phyloP scores from a whole-genome alignment of 2,113 vertebrate species.

The Australoheros scitulus region DNA sequence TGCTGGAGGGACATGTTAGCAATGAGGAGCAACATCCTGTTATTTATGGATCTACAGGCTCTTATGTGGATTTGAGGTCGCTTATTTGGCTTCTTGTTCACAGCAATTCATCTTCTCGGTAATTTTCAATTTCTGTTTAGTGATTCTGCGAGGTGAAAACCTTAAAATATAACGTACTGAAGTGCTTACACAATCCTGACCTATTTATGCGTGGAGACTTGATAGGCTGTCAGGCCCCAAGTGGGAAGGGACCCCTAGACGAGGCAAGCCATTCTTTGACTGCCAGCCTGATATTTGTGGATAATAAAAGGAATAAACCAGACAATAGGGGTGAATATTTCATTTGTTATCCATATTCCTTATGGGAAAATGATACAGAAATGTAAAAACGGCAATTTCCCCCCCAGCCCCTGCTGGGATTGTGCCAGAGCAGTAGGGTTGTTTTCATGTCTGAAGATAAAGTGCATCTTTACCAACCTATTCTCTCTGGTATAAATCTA shows the following conservation, averaged over 20 bases:
- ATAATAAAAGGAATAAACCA: constrained; percentile 88
- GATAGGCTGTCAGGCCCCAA: constrained; percentile 82
- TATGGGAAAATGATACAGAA: constrained; percentile 84
- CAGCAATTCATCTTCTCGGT: constrained; percentile 16
- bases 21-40: constrained; percentile 30
- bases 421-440: constrained; percentile 63
- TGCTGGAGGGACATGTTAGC: neutral
- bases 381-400: constrained; percentile 84
- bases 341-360: constrained; percentile 88
- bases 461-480: constrained; percentile 72
- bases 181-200: constrained; percentile 75
- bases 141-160: constrained; percentile 66
- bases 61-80: constrained; percentile 43
- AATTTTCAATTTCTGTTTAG: constrained; percentile 74
- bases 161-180: constrained; percentile 79
- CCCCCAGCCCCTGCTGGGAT: constrained; percentile 75
- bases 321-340: constrained; percentile 85
- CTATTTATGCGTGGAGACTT: constrained; percentile 80
- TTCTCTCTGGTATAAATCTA: constrained; percentile 72
- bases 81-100: constrained; percentile 40
- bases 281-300: constrained; percentile 79
- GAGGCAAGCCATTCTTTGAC: constrained; percentile 77
- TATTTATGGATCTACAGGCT: constrained; percentile 49
- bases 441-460: constrained; percentile 78
- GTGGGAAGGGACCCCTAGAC: constrained; percentile 71